Evolutionary conservation across 2,888 invertebrate species (phyloP), one percentile per base, ranked within the genome.

Genomic region (Andrena hattorfiana): DNA sequence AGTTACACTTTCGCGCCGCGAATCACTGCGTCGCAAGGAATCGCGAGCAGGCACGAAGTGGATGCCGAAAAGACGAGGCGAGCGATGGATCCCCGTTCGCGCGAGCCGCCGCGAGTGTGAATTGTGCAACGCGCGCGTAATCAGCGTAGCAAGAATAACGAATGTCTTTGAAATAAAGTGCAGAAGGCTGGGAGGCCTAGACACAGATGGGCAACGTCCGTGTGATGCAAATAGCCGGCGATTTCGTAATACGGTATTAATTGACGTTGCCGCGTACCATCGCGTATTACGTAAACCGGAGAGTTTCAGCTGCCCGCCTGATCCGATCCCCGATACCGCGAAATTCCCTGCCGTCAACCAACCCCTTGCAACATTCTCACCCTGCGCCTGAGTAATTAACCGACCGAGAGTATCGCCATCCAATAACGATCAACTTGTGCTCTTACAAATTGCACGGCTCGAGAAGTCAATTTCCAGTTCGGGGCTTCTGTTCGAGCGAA

Each of bases 171-270:
- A 81, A 56, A 70, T 74, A 79, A 77, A 56, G 72, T 80, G 72
- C 79, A 80, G 76, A 85, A 85, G 68, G 84, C 70, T 74, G 63
- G 76, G 83, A 90, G 91, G 81, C 91, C 91, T 90, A 91, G 91
- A 90, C 91, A 91, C 85, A 86, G 84, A 90, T 91, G 90, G 87
- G 84, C 90, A 89, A 87, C 85, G 83, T 83, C 85, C 91, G 89
- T 89, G 89, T 89, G 90, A 91, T 90, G 89, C 88, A 90, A 91
- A 91, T 91, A 89, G 89, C 87, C 79, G 86, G 86, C 74, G 81
- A 90, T 90, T 91, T 91, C 87, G 90, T 90, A 91, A 91, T 85
- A 84, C 79, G 76, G 83, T 89, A 90, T 91, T 90, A 90, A 88
- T 90, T 85, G 89, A 88, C 87, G 88, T 79, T 68, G 56, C 82